These are phyloP conservation scores for Euspilapteryx auroguttella DNA, from an alignment of 2,888 invertebrate genomes.

Conservation along the genomic window DNA sequence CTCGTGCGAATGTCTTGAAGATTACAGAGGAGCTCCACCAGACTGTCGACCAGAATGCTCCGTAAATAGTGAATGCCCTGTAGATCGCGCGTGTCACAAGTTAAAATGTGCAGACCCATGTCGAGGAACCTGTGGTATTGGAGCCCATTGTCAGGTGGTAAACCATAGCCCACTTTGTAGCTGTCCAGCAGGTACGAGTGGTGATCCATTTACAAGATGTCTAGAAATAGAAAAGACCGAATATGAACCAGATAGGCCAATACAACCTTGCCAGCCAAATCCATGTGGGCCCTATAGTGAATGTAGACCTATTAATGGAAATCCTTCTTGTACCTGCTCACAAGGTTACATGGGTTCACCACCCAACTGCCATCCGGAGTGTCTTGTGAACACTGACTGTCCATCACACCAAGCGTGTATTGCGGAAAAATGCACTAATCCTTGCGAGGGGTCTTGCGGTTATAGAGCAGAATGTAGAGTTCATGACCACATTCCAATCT, in stretches of 20 bases:
- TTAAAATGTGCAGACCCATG: conserved; percentile 82
- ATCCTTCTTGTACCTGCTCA: conserved; percentile 78
- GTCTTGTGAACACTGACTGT: conserved; percentile 81
- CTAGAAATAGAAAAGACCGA: conserved; percentile 22
- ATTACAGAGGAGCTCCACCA: conserved; percentile 71
- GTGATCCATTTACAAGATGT: conserved; percentile 68
- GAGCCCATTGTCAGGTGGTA: conserved; percentile 73
- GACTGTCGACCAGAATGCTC: conserved; percentile 78
- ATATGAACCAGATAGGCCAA: conserved; percentile 16
- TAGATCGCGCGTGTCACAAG: conserved; percentile 74
- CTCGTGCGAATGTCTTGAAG: conserved; percentile 71
- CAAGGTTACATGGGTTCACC: conserved; percentile 74
- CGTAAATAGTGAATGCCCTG: conserved; percentile 75
- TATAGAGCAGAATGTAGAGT: conserved; percentile 76
- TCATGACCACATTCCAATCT: conserved; percentile 80
- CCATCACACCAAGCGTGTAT: conserved; percentile 77
- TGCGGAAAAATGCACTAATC: conserved; percentile 80
- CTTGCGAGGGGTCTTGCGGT: conserved; percentile 82
- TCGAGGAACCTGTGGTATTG: conserved; percentile 70
- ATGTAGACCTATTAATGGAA: conserved; percentile 70
- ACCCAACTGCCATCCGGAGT: conserved; percentile 82
- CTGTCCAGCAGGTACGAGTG: conserved; percentile 66
- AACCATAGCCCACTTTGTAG: conserved; percentile 81
- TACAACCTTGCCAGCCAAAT: conserved; percentile 71
- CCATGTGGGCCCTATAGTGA: conserved; percentile 83